These are phyloP conservation scores for Catharus ustulatus DNA, from an alignment of 2,797 vertebrate genomes.

Conservation along the genomic window DNA sequence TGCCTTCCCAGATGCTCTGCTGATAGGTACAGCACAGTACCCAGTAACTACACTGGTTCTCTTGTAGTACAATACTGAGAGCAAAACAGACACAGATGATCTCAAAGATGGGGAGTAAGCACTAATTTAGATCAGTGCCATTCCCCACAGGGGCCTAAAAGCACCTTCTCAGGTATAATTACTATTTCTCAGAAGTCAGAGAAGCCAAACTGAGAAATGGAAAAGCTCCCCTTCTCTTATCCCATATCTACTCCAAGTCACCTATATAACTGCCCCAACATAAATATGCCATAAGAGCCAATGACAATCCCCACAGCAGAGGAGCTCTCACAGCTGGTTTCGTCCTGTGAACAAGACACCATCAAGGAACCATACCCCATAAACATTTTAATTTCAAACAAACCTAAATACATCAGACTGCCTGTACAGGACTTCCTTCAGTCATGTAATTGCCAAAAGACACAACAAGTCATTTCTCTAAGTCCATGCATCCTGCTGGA, in stretches of 20 bases:
- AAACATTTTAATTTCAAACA: neutral
- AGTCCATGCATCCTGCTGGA: neutral
- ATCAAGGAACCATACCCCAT: neutral
- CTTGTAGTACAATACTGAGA: neutral
- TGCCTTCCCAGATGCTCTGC: neutral
- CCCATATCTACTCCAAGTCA: neutral
- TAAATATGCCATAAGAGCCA: neutral
- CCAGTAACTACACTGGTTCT: neutral
- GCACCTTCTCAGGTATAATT: neutral
- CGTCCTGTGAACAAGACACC: neutral
- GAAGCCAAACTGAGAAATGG: neutral
- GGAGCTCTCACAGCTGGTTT: neutral
- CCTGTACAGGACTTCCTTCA: neutral
- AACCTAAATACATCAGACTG: neutral
- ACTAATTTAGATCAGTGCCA: neutral
- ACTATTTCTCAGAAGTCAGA: neutral
- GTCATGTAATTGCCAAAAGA: neutral
- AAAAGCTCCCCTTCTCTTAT: neutral
- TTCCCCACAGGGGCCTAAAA: neutral
- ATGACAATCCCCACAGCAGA: neutral
- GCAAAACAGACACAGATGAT: neutral
- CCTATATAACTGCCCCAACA: neutral
- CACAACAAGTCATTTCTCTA: neutral
- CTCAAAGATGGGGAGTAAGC: neutral
- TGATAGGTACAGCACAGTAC: neutral